A percentile compares a stretch with the other conserved stretches of the same genome.
These are phyloP conservation scores for Saccostrea cuccullata DNA, from an alignment of 1,140 invertebrate species.

Conservation along the genomic window DNA sequence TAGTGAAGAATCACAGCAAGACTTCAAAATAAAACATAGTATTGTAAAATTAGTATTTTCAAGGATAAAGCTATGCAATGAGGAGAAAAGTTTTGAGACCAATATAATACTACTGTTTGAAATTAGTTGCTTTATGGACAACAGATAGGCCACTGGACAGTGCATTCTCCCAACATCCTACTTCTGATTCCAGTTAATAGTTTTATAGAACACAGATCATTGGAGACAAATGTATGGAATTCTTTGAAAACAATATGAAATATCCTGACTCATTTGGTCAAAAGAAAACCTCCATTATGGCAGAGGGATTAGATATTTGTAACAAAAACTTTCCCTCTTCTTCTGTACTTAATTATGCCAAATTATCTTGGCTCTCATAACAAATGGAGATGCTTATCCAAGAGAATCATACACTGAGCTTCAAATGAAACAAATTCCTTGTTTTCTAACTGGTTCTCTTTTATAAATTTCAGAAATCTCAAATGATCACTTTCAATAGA, in stretches of 20 bases:
- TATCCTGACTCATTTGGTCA: no score
- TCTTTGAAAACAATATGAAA: no score
- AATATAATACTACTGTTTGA: no score
- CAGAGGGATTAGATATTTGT: no score
- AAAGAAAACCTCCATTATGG: no score
- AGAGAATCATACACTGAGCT: conserved; percentile 59
- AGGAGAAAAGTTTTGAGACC: no score
- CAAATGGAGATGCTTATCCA: conserved; percentile 48
- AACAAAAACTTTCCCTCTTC: conserved; percentile 45
- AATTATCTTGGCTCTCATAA: conserved; percentile 39
- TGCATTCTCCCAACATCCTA: neutral
- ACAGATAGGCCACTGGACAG: neutral
- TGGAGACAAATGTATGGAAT: no score
- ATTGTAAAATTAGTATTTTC: conserved; percentile 42
- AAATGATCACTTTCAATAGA: conserved; percentile 51
- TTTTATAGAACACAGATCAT: conserved; percentile 39
- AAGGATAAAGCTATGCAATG: conserved; percentile 50
- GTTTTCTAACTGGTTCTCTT: conserved; percentile 47
- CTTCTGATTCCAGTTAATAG: neutral
- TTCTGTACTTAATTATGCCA: conserved; percentile 17
- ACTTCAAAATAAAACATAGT: no score
- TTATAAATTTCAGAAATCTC: conserved; percentile 43
- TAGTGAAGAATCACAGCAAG: no score
- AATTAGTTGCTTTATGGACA: conserved; percentile 39
- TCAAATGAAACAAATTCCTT: conserved; percentile 52